phyloP scores from a whole-genome alignment of 2,888 invertebrate species.

The Diadegma fenestrale region DNA sequence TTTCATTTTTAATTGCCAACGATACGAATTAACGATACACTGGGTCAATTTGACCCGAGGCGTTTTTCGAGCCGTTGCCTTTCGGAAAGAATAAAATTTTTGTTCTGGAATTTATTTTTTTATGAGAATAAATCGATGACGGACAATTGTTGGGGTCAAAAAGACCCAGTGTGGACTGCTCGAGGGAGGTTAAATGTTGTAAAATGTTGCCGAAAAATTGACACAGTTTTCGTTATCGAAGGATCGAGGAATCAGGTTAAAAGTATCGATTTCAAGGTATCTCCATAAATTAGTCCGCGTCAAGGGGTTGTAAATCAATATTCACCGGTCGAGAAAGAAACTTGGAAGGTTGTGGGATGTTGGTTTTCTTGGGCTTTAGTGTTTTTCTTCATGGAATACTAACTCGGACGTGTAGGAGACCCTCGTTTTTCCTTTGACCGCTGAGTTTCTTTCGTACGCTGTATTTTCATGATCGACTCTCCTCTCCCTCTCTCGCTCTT shows the following conservation, averaged over 20 bases:
- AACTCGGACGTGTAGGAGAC: slow-evolving; percentile 30
- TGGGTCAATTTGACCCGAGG: too few relatives aligned
- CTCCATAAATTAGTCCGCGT: slow-evolving; percentile 35
- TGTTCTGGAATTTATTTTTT: too few relatives aligned
- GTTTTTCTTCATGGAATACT: slow-evolving; percentile 29
- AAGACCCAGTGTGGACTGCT: too few relatives aligned
- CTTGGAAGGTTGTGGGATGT: slow-evolving; percentile 39
- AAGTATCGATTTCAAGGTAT: slow-evolving; percentile 13
- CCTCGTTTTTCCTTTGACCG: slow-evolving; percentile 69
- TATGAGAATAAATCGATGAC: too few relatives aligned
- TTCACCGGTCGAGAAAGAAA: slow-evolving; percentile 43
- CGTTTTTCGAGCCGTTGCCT: too few relatives aligned
- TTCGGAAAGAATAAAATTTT: too few relatives aligned
- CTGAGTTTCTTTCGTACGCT: slow-evolving; percentile 67
- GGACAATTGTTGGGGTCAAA: too few relatives aligned
- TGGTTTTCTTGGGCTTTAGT: slow-evolving; percentile 28
- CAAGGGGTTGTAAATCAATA: slow-evolving; percentile 56
- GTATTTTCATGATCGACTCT: slow-evolving; percentile 80
- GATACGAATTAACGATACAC: too few relatives aligned
- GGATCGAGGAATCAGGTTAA: not conserved
- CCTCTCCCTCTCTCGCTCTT: slow-evolving; percentile 62
- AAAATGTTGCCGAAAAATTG: not conserved
- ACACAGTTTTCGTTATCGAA: not conserved
- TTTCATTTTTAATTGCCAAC: too few relatives aligned
- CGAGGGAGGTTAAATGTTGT: too few relatives aligned